These are phyloP conservation scores for Fulica atra DNA, from an alignment of 2,113 vertebrate species.

Conservation along the genomic window DNA sequence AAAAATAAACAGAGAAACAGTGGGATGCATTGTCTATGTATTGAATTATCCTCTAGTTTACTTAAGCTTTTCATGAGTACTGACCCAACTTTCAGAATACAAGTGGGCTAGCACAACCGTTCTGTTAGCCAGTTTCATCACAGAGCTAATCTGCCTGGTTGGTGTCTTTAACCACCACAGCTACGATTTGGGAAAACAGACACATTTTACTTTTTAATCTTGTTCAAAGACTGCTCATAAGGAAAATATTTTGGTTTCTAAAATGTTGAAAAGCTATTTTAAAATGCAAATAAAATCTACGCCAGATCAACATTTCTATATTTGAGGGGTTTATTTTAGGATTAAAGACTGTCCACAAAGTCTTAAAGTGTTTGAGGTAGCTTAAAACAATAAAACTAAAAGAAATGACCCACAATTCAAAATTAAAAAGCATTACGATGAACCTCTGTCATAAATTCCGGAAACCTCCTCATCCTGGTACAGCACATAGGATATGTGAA, in stretches of 20 bases:
- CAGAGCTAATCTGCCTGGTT: neutral
- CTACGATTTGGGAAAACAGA: neutral
- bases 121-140: neutral
- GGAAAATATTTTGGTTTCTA: conserved; percentile 15
- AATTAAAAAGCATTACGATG: neutral
- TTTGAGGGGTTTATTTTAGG: neutral
- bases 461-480: neutral
- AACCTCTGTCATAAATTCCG: neutral
- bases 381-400: neutral
- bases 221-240: neutral
- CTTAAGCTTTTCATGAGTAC: conserved; percentile 19
- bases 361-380: neutral
- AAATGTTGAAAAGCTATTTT: conserved; percentile 3
- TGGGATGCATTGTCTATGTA: conserved; percentile 44
- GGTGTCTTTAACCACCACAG: neutral
- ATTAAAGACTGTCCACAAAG: neutral
- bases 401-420: neutral
- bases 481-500: neutral
- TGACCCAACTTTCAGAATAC: conserved; percentile 32
- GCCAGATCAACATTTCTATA: neutral
- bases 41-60: conserved; percentile 54
- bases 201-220: neutral
- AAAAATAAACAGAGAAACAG: conserved; percentile 63
- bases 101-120: neutral
- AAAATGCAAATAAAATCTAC: conserved; percentile 18